These are phyloP conservation scores for Aleiodes testaceus DNA, from an alignment of 2,888 invertebrate genomes.

Conservation along the genomic window DNA sequence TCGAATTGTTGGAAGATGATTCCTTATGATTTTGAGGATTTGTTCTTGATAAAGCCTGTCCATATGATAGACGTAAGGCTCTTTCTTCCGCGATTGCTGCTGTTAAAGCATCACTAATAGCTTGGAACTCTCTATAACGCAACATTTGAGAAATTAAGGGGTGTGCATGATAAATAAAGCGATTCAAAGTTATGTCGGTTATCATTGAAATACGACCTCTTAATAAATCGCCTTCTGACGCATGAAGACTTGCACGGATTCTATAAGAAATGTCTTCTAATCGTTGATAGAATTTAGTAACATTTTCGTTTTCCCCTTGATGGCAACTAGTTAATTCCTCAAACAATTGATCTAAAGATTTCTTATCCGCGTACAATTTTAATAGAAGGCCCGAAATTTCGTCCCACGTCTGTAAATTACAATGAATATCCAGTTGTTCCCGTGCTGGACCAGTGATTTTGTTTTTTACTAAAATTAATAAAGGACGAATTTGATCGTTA, in stretches of 20 bases:
- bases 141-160: conserved; percentile 26
- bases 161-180: conserved; percentile 10
- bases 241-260: no score
- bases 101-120: conserved; percentile 27
- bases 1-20: neutral
- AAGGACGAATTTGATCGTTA: conserved; percentile 36
- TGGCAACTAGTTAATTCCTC: neutral
- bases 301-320: neutral
- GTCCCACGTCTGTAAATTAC: neutral
- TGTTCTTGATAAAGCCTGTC: neutral
- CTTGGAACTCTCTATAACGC: conserved; percentile 3
- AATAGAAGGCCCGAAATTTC: neutral
- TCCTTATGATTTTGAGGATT: neutral
- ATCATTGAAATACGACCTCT: neutral
- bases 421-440: conserved; percentile 2
- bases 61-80: conserved; percentile 26
- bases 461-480: conserved; percentile 42
- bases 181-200: neutral
- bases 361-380: conserved; percentile 3
- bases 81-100: conserved; percentile 38
- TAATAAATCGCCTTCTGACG: neutral
- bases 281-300: neutral
- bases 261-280: no score
- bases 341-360: conserved; percentile 1
- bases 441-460: neutral